Percentiles rank a stretch among this genome's conserved stretches.
Evolutionary conservation across 2,888 invertebrate species (phyloP).

Genomic region (Serrognathus titanus): DNA sequence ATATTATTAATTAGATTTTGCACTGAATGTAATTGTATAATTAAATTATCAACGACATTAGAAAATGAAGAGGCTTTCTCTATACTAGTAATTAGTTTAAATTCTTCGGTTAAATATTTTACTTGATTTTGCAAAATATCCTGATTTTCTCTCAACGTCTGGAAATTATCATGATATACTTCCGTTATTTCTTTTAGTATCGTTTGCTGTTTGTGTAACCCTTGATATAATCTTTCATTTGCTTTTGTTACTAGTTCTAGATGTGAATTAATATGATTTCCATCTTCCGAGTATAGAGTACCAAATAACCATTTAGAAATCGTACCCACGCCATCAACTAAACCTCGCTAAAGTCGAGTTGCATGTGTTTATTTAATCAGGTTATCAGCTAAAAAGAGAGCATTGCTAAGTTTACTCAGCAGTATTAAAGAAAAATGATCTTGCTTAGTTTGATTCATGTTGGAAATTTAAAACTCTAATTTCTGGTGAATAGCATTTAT

Average conservation of each 20-base stretch:
- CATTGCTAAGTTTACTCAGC: not conserved
- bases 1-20: conserved; percentile 5
- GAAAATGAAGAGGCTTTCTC: not conserved
- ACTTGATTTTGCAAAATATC: conserved; percentile 1
- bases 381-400: not conserved
- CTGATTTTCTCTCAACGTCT: conserved; percentile 5
- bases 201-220: conserved; percentile 2
- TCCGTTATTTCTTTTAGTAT: conserved; percentile 3
- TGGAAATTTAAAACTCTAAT: not conserved
- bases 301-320: conserved; percentile 4
- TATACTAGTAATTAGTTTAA: not conserved
- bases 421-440: not conserved
- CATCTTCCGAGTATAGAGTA: conserved; percentile 2
- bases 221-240: not conserved
- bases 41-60: conserved; percentile 2
- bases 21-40: conserved; percentile 4
- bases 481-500: not conserved
- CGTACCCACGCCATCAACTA: not conserved
- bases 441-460: not conserved
- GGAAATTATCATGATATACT: conserved; percentile 1
- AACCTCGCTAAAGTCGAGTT: not conserved
- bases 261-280: not conserved
- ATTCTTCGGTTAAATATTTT: conserved; percentile 2
- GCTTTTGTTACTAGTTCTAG: not conserved
- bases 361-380: not conserved